Percentiles rank a stretch among this genome's conserved stretches.
Conservation (phyloP, 1,140 invertebrate species). For the Homalodisca vitripennis region DNA sequence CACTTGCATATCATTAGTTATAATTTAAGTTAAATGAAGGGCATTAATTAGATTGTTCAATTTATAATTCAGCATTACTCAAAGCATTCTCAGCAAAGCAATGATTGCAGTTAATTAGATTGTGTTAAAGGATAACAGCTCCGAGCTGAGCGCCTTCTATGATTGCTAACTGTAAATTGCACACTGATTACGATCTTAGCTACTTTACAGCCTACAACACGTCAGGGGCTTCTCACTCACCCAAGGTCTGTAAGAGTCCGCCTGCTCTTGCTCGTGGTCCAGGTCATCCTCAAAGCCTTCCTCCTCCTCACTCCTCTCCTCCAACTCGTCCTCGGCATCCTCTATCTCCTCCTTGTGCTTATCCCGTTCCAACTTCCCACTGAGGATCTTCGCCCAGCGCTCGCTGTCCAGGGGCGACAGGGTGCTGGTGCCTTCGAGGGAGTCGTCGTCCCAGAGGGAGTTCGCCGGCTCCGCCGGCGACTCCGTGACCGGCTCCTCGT, state of each 20-base stretch:
- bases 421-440: background rate
- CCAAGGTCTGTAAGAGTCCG: background rate
- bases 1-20: no score
- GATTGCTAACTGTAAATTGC: no score
- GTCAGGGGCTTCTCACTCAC: background rate
- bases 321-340: constrained; percentile 13
- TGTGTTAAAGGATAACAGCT: no score
- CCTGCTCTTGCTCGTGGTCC: constrained; percentile 10
- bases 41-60: no score
- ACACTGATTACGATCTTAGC: no score
- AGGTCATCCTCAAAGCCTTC: constrained; percentile 1
- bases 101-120: no score
- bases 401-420: constrained; percentile 4
- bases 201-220: no score
- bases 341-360: background rate
- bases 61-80: no score
- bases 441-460: background rate
- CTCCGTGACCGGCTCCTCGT: background rate
- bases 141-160: no score
- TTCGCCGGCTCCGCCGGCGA: background rate
- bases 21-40: no score
- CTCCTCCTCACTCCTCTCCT: background rate
- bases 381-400: constrained; percentile 1
- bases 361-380: background rate
- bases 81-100: no score